These are phyloP conservation scores for Anthonomus grandis DNA, from an alignment of 1,140 invertebrate genomes.

Conservation along the genomic window DNA sequence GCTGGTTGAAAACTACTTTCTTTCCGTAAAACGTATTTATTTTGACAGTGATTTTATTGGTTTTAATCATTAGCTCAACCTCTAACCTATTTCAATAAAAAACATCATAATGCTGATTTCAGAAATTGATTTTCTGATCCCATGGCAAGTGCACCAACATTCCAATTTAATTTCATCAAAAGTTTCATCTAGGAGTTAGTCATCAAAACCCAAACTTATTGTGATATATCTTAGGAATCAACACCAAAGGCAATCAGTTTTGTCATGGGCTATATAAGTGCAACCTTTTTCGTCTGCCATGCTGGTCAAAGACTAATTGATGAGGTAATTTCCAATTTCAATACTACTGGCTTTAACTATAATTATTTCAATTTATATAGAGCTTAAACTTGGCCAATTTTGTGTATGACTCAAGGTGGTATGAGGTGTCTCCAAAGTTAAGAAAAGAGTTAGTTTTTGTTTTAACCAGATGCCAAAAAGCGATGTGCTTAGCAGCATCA, in stretches of 20 bases:
- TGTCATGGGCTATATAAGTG: conserved; percentile 5
- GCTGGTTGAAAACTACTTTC: no score
- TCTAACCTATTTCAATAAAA: no score
- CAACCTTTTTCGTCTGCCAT: conserved; percentile 11
- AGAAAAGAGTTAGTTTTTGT: conserved; percentile 18
- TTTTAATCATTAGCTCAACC: no score
- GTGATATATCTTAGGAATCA: conserved; percentile 18
- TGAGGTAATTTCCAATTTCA: conserved; percentile 2
- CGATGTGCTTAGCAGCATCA: conserved; percentile 6
- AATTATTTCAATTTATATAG: conserved; percentile 8
- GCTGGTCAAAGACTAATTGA: conserved; percentile 15
- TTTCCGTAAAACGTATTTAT: no score
- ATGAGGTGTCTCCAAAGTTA: conserved; percentile 7
- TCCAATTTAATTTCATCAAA: background rate
- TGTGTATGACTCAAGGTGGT: conserved; percentile 20
- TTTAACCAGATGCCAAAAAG: conserved; percentile 19
- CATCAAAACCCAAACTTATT: no score
- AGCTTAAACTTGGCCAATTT: conserved; percentile 5
- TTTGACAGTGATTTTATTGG: no score
- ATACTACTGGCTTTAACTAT: background rate
- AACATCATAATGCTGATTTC: no score
- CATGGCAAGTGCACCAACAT: background rate
- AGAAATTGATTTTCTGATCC: no score
- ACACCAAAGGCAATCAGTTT: conserved; percentile 12
- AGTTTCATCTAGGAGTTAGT: background rate